Percentiles rank a stretch among this genome's conserved stretches.
These are phyloP conservation scores for Dendrolimus kikuchii DNA, from an alignment of 1,140 invertebrate species.

Conservation along the genomic window DNA sequence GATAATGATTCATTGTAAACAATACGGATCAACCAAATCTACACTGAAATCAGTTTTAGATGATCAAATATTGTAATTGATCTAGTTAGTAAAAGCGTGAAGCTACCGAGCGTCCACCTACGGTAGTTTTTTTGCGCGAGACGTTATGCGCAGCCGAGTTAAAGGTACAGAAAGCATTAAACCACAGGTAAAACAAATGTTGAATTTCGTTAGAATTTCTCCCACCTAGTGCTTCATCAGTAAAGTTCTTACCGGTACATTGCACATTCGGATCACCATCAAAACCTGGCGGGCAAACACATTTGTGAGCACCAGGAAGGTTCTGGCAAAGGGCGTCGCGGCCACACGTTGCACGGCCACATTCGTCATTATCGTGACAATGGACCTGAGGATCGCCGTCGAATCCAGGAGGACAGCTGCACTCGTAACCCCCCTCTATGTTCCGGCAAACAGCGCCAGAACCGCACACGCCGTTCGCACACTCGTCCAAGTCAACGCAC, in stretches of 20 bases:
- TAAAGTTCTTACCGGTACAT: slow-evolving; percentile 87
- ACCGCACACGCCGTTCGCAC: slow-evolving; percentile 83
- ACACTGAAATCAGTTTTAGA: not conserved
- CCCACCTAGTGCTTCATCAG: slow-evolving; percentile 75
- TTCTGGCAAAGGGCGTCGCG: slow-evolving; percentile 86
- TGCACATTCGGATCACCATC: slow-evolving; percentile 78
- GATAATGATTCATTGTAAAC: slow-evolving; percentile 9
- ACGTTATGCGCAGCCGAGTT: slow-evolving; percentile 31
- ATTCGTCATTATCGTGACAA: slow-evolving; percentile 87
- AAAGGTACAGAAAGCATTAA: slow-evolving; percentile 48
- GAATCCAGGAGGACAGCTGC: slow-evolving; percentile 87
- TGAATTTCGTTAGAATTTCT: slow-evolving; percentile 25
- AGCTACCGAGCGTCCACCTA: slow-evolving; percentile 43
- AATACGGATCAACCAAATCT: slow-evolving; percentile 3
- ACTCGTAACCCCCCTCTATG: slow-evolving; percentile 83
- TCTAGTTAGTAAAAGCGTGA: slow-evolving; percentile 62
- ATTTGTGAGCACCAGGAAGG: slow-evolving; percentile 82
- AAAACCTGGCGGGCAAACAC: slow-evolving; percentile 87
- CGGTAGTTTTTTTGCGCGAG: slow-evolving; percentile 43
- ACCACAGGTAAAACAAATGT: slow-evolving; percentile 32
- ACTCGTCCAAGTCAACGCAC: slow-evolving; percentile 91
- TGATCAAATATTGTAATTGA: slow-evolving; percentile 18
- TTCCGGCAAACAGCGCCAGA: slow-evolving; percentile 86
- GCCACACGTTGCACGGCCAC: slow-evolving; percentile 82
- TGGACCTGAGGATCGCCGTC: slow-evolving; percentile 79